These are phyloP conservation scores for Tetrax tetrax DNA, from an alignment of 2,113 vertebrate genomes.

Conservation along the genomic window DNA sequence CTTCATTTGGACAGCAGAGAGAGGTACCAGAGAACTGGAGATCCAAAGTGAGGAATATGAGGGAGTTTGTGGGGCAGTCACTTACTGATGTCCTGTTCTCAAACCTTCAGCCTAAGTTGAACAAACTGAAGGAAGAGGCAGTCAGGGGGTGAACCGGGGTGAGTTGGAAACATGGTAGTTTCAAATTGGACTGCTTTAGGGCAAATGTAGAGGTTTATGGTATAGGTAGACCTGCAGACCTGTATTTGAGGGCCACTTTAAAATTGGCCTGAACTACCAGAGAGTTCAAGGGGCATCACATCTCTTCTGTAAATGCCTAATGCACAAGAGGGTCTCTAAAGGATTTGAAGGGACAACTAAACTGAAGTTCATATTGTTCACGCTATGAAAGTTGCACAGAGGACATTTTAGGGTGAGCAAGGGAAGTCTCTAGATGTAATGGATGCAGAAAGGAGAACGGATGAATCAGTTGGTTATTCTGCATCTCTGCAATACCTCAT, in stretches of 20 bases:
- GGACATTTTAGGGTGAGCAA: neutral
- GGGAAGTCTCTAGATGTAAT: neutral
- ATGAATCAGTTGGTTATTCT: neutral
- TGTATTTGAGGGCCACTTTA: neutral
- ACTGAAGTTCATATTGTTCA: neutral
- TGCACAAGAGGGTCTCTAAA: neutral
- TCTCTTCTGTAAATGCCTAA: neutral
- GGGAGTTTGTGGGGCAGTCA: neutral
- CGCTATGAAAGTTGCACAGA: neutral
- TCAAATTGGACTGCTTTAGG: neutral
- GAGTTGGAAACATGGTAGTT: neutral
- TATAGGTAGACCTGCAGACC: neutral
- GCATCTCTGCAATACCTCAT: neutral
- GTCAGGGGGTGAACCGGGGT: neutral
- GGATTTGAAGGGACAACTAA: neutral
- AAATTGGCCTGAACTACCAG: neutral
- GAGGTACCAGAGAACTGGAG: neutral
- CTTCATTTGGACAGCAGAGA: neutral
- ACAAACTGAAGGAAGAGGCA: neutral
- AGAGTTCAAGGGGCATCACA: neutral
- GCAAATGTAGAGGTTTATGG: neutral
- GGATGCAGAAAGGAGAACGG: neutral
- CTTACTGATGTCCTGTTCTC: neutral
- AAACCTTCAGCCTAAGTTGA: neutral
- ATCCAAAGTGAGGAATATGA: neutral